phyloP scores from a whole-genome alignment of 2,888 invertebrate genomes.

The Asteroscopus sphinx region DNA sequence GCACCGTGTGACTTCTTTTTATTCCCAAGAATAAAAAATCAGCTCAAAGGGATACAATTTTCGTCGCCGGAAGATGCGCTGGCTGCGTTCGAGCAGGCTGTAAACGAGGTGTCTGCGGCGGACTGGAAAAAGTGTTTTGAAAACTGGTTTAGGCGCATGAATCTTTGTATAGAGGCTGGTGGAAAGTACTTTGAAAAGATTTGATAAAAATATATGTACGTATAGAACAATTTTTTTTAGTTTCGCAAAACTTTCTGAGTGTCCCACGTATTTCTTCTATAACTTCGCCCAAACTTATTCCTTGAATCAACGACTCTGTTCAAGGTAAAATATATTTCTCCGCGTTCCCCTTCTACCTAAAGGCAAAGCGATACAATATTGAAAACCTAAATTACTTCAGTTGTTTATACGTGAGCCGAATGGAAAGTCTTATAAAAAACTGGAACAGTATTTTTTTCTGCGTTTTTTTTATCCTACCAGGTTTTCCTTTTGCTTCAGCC shows the following conservation, averaged over 20 bases:
- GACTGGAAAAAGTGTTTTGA: no score
- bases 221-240: no score
- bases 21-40: no score
- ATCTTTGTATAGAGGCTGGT: no score
- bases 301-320: conserved; percentile 13
- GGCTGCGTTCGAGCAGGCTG: no score
- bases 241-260: conserved; percentile 21
- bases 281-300: conserved; percentile 29
- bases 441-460: background rate
- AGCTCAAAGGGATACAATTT: no score
- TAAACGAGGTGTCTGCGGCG: no score
- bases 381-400: conserved; percentile 35
- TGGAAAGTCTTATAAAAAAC: conserved; percentile 1
- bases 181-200: no score
- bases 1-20: no score
- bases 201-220: no score
- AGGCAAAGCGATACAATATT: conserved; percentile 21
- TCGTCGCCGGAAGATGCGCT: no score
- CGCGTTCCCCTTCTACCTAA: conserved; percentile 1
- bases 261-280: conserved; percentile 6
- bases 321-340: conserved; percentile 22
- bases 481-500: background rate
- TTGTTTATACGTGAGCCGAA: conserved; percentile 31
- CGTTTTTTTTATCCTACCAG: background rate
- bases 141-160: no score